These are phyloP conservation scores for Poecilia gillii DNA, from an alignment of 2,797 vertebrate species.

Conservation along the genomic window DNA sequence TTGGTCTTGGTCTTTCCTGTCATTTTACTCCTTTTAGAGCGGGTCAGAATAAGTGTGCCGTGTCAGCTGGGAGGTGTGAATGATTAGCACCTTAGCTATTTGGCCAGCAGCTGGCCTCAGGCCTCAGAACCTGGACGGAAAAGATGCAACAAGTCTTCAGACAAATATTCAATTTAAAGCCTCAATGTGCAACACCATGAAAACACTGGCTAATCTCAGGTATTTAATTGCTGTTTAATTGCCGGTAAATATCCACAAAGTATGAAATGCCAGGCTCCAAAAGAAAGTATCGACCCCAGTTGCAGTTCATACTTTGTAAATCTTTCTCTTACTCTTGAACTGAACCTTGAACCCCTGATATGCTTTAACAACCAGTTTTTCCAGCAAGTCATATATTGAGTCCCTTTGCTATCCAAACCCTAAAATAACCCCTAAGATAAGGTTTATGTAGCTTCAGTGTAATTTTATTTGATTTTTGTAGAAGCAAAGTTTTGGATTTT, in stretches of 20 bases:
- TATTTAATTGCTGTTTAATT: not conserved
- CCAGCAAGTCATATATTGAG: not conserved
- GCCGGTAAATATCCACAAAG: not conserved
- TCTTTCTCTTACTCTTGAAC: not conserved
- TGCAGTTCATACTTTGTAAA: not conserved
- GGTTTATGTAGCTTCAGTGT: not conserved
- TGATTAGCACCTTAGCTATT: slow-evolving; percentile 69
- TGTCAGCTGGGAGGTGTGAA: slow-evolving; percentile 69
- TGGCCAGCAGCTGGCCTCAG: slow-evolving; percentile 55
- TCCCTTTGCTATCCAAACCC: not conserved
- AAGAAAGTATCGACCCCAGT: not conserved
- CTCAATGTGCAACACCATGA: not conserved
- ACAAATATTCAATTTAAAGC: not conserved
- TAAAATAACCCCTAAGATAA: not conserved
- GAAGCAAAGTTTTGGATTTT: not conserved
- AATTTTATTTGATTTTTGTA: not conserved
- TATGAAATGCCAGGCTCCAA: not conserved
- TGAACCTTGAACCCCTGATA: not conserved
- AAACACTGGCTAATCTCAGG: not conserved
- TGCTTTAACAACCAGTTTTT: not conserved
- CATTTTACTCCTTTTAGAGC: slow-evolving; percentile 11
- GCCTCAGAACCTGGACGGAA: slow-evolving; percentile 25
- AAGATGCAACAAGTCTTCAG: not conserved
- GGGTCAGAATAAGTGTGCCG: slow-evolving; percentile 70
- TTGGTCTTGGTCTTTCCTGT: not conserved